Percentiles rank a stretch among this genome's conserved stretches.
phyloP scores from a whole-genome alignment of 2,113 vertebrate genomes.

The Chamaetylas fuelleborni region DNA sequence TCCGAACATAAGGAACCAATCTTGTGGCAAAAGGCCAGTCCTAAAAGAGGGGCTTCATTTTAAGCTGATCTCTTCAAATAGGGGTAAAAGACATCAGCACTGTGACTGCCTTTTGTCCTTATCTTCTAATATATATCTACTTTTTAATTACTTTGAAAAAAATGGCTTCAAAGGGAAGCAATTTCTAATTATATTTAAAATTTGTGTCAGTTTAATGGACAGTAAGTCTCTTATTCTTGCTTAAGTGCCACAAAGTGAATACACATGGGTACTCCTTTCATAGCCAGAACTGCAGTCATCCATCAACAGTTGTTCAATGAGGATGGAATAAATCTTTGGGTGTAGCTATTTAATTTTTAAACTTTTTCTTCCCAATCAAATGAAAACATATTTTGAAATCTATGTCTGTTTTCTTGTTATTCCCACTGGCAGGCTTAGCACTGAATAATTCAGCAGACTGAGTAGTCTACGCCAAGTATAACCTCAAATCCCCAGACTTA shows the following conservation, averaged over 20 bases:
- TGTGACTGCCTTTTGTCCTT: background rate
- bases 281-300: background rate
- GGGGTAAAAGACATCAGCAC: background rate
- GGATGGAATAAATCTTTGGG: background rate
- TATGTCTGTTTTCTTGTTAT: constrained; percentile 33
- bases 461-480: constrained; percentile 34
- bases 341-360: constrained; percentile 29
- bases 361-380: constrained; percentile 23
- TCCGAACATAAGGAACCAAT: background rate
- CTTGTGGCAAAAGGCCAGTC: background rate
- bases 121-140: background rate
- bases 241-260: background rate
- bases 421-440: constrained; percentile 19
- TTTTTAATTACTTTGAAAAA: background rate
- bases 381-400: constrained; percentile 42
- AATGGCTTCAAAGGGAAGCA: background rate
- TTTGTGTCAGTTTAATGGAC: background rate
- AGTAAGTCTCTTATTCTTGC: background rate
- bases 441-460: constrained; percentile 66
- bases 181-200: background rate
- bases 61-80: background rate
- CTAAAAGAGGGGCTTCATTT: background rate
- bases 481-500: constrained; percentile 52
- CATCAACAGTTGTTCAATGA: background rate
- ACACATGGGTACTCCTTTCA: background rate